These are phyloP conservation scores for Calliphora vomitoria DNA, from an alignment of 2,888 invertebrate genomes.

Conservation along the genomic window DNA sequence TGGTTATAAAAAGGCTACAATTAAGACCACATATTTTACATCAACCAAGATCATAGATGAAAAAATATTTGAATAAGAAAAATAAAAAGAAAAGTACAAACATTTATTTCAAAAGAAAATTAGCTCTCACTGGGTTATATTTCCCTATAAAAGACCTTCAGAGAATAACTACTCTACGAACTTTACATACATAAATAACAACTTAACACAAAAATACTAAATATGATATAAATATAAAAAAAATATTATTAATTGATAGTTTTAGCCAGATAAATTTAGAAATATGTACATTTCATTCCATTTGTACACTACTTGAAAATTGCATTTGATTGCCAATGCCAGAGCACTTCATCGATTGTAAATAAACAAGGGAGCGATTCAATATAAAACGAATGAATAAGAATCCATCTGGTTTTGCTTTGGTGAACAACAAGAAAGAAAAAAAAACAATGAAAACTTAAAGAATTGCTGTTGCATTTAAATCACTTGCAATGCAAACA, in stretches of 20 bases:
- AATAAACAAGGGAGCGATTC: constrained; percentile 51
- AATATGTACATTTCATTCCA: constrained; percentile 29
- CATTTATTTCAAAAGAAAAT: too few species aligned
- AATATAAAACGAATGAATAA: constrained; percentile 59
- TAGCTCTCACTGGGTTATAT: too few species aligned
- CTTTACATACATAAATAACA: too few species aligned
- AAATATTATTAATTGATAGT: constrained; percentile 48
- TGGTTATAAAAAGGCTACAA: too few species aligned
- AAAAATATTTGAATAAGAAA: too few species aligned
- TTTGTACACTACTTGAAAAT: constrained; percentile 53
- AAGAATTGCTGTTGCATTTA: constrained; percentile 53
- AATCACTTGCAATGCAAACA: constrained; percentile 51
- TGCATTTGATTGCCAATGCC: constrained; percentile 67
- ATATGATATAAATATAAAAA: background rate
- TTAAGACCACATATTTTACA: too few species aligned
- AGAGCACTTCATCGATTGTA: constrained; percentile 38
- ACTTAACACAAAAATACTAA: too few species aligned
- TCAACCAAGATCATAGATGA: too few species aligned
- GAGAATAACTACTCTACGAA: too few species aligned
- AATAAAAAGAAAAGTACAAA: too few species aligned
- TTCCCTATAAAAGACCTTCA: too few species aligned
- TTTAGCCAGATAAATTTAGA: constrained; percentile 10
- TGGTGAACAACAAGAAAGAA: constrained; percentile 19
- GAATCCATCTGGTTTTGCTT: constrained; percentile 64
- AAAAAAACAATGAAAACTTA: constrained; percentile 36